Conservation (phyloP, 2,797 vertebrate genomes). For the Agapornis canus region DNA sequence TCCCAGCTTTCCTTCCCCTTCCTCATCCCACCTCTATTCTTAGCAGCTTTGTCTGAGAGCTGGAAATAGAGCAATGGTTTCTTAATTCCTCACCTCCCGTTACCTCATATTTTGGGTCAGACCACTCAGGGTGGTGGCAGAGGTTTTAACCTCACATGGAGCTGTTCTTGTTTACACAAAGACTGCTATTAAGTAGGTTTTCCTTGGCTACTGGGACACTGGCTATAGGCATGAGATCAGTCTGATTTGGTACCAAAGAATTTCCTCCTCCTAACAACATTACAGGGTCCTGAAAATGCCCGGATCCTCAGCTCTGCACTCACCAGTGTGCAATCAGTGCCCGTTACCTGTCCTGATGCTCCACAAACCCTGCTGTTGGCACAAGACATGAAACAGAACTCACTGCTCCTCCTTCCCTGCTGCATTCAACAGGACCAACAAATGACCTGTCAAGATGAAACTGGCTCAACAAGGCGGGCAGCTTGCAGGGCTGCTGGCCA, state of each 20-base stretch:
- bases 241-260: not conserved
- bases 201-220: not conserved
- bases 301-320: not conserved
- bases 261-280: not conserved
- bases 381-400: not conserved
- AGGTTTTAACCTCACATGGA: not conserved
- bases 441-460: not conserved
- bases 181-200: not conserved
- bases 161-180: not conserved
- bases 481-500: not conserved
- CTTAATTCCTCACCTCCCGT: constrained; percentile 10
- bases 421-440: not conserved
- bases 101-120: constrained; percentile 10
- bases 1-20: constrained; percentile 53
- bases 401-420: not conserved
- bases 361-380: not conserved
- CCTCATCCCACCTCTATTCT: constrained; percentile 51
- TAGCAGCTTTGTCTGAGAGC: constrained; percentile 43
- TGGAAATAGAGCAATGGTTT: not conserved
- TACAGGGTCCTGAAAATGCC: not conserved
- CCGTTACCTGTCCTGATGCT: not conserved
- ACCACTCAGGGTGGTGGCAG: not conserved
- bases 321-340: not conserved
- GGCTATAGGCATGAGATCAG: not conserved
- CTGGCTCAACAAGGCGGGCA: constrained; percentile 47